Base-by-base conservation (phyloP, 2,888 invertebrate species). In the Dryomyza anilis region DNA sequence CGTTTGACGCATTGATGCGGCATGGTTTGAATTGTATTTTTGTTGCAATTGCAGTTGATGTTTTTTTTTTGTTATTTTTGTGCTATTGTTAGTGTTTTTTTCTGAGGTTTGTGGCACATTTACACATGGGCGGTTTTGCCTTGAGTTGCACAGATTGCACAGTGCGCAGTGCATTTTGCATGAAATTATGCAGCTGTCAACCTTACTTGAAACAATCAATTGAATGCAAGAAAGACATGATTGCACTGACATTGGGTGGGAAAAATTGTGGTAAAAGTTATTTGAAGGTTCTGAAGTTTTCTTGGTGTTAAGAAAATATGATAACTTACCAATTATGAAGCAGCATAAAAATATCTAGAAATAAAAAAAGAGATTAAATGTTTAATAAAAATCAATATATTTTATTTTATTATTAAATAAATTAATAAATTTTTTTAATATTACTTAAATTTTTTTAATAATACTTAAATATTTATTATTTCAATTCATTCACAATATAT, bases 111-210 rank as follows among this genome's bases (percentile, higher is more conserved):
- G n/a, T 43, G n/a, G 16, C 50, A 52, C 43, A 52, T 52, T 52
- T 52, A 52, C 50, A 52, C 50, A 27, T 52, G 50, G 27, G 29
- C n/a, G 50, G 50, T 52, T 52, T 52, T 52, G 25, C 50, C 50
- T 52, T 52, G 25, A 52, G 1, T n/a, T 19, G 19, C 19, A 19
- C 43, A 19, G n/a, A 43, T 43, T 43, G 19, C 19, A 16, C 8
- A 43, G 43, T 43, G n/a, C n/a, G n/a, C n/a, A n/a, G n/a, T n/a
- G n/a, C n/a, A 43, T 43, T 43, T 43, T 16, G 16, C 43, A 16
- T 43, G 43, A 43, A 43, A 43, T 19, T 43, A n/a, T n/a, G n/a
- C n/a, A n/a, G n/a, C n/a, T n/a, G n/a, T n/a, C n/a, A n/a, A n/a
- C n/a, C n/a, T n/a, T n/a, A n/a, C n/a, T 43, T 16, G 19, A 19